Base-by-base conservation (phyloP, 2,797 vertebrate species). In the Amblyraja radiata region DNA sequence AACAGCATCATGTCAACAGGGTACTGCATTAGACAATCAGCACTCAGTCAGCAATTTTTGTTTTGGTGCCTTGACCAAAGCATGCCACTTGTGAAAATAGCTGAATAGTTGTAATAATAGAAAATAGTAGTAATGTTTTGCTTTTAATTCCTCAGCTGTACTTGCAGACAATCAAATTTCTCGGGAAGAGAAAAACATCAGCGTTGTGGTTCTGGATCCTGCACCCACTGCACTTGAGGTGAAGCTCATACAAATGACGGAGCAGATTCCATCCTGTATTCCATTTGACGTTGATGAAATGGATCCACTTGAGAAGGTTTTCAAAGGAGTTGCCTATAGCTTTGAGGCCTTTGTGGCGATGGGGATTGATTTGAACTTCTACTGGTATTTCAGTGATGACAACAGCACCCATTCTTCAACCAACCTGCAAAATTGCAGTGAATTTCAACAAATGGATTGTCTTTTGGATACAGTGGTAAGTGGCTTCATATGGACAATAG, bases 101-200 rank as follows among this genome's bases (percentile, higher is more conserved):
- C 13, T 54, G 39, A 46, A 54, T 9, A 14, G 14, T 91, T 46
- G 46, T 4, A 46, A 4, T 46, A 46, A 46, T 46, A 46, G 46
- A 46, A 46, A 28, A 91, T 81, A 65, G 76, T 61, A 61, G n/a
- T 71, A 46, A 86, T 25, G 18, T 84, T 84, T 73, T 54, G 81
- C 28, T 88, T 73, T 88, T 68, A 28, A 83, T 86, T 88, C 81
- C 90, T 81, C 46, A 96, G 96, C 94, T 16, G 86, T 96, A 88
- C 93, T 65, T 0, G 93, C 95, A 65, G 94, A 93, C 93, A 95
- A 94, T 94, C 93, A 93, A 39, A 71, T 95, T 58, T 96, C 95
- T 84, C 78, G 32, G 0, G 93, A 94, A 88, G 94, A 93, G 73
- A 94, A 94, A 93, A 93, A 80, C 79, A 94, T 95, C 78, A 93